Percentiles rank a stretch among this genome's conserved stretches.
Conservation (phyloP, 2,797 vertebrate genomes). For the Alcedo quadribrachys region DNA sequence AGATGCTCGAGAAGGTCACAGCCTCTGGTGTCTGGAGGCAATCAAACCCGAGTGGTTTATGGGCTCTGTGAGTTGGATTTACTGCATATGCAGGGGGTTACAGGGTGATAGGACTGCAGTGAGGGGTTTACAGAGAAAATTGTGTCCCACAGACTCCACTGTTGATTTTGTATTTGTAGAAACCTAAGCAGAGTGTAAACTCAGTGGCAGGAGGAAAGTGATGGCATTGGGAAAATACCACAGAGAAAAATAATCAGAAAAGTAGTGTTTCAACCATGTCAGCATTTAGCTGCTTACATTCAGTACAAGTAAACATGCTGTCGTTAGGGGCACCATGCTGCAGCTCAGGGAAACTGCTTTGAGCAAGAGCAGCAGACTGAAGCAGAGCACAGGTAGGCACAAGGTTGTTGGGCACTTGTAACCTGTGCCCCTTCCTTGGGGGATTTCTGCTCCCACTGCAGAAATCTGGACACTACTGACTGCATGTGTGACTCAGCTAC, state of each 20-base stretch:
- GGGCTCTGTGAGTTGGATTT: neutral
- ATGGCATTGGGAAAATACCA: neutral
- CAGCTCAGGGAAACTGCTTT: neutral
- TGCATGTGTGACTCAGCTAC: neutral
- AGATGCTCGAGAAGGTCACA: neutral
- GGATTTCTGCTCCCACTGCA: neutral
- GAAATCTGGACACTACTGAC: neutral
- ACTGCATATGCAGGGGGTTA: neutral
- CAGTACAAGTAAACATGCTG: neutral
- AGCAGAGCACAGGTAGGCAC: accelerated
- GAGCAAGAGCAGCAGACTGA: neutral
- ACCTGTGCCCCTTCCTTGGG: neutral
- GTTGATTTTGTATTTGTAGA: neutral
- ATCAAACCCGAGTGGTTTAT: constrained; percentile 5
- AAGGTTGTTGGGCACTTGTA: neutral
- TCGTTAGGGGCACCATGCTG: neutral
- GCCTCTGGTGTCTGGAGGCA: neutral
- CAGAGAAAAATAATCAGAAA: neutral
- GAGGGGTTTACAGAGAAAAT: neutral
- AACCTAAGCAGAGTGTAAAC: neutral
- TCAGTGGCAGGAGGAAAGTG: neutral
- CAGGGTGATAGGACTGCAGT: neutral
- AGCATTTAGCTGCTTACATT: neutral
- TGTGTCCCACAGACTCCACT: neutral
- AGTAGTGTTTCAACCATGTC: neutral